A percentile compares a stretch with the other conserved stretches of the same genome.
Evolutionary conservation across 2,113 vertebrate species (phyloP).

Genomic region (Thinocorus orbignyianus): DNA sequence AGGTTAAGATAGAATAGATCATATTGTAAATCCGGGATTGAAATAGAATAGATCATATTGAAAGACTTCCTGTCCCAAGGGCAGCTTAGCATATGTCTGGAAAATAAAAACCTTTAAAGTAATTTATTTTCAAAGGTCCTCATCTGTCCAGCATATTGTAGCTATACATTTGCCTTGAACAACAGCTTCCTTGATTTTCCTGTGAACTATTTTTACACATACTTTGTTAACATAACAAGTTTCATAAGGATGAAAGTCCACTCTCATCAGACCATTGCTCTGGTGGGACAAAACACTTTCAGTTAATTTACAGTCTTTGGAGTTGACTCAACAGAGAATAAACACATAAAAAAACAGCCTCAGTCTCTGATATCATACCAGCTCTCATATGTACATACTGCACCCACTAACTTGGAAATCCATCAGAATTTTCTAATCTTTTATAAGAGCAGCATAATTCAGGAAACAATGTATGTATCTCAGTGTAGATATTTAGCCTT

Average conservation of each 20-base stretch:
- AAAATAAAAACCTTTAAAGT: constrained; percentile 19
- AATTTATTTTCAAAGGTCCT: neutral
- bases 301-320: neutral
- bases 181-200: neutral
- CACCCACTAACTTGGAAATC: neutral
- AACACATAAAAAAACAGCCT: neutral
- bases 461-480: neutral
- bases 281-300: neutral
- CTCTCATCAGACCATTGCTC: neutral
- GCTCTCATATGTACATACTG: neutral
- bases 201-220: neutral
- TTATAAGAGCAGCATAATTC: neutral
- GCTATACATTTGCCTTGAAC: neutral
- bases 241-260: neutral
- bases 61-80: constrained; percentile 24
- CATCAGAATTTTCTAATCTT: neutral
- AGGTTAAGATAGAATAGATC: constrained; percentile 37
- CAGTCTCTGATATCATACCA: neutral
- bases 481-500: neutral
- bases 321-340: neutral
- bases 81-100: neutral
- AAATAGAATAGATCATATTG: neutral
- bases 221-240: neutral
- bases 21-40: neutral
- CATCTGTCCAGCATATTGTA: neutral